Base-by-base conservation (phyloP, 2,113 vertebrate genomes). In the Strix uralensis region DNA sequence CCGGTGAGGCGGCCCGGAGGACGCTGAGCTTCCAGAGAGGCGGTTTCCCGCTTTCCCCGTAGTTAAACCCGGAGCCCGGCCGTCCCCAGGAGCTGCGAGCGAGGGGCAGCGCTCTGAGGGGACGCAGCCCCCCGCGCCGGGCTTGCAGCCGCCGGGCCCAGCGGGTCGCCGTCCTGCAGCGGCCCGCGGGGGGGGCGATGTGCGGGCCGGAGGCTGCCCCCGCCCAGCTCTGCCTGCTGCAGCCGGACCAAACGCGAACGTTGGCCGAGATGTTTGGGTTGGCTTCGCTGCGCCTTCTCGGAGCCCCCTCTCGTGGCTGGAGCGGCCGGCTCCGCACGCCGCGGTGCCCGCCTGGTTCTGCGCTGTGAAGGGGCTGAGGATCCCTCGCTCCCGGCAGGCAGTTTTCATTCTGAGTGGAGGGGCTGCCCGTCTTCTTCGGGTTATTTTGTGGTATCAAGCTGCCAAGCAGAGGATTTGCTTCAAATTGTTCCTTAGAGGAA, bases 241-340 rank as follows among this genome's bases (percentile, higher is more conserved):
- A 8, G 61, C 20, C 59, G 25, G 42, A 34, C 58, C 27, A 7
- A 36, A 4, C 8, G 6, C 4, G 9, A 18, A 2, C 8, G 13
- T 10, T 47, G 32, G 3, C 7, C 3, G 10, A 6, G 16, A 4
- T 13, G 1, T 6, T 30, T 5, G 61, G 3, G 5, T 58, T 15
- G 77, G 40, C 44, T 42, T 19, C n/a, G 1, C 26, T 51, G 49
- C 0, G 42, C 89, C 94, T 86, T 29, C 82, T 30, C 74, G 7
- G 94, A 93, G 90, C 94, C 74, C 92, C 94, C 85, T 81, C 95
- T 95, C 32, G 94, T 81, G 95, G 94, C 88, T 67, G 86, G 11
- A 51, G 26, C 6, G 2, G 34, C 63, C 46, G 0, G 40, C 47
- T 74, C 8, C 22, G 82, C 15, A 11, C 55, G 15, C 70, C 7